phyloP scores from a whole-genome alignment of 2,888 invertebrate species.

The Gymnoscelis rufifasciata region DNA sequence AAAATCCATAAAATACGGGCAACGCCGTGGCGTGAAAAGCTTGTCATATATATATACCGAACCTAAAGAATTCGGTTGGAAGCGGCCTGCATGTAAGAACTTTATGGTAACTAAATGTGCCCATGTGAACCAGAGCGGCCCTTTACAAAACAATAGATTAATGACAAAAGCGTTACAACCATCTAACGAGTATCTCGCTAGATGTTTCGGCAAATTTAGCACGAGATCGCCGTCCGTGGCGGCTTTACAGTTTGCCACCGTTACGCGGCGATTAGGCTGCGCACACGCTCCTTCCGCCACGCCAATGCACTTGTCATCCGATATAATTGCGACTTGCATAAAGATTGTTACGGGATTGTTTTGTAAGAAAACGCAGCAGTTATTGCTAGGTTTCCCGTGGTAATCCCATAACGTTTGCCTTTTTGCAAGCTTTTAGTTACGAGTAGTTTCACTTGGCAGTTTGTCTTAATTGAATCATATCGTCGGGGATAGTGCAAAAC shows the following conservation, averaged over 20 bases:
- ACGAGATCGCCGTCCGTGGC: conserved; percentile 71
- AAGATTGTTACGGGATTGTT: conserved; percentile 27
- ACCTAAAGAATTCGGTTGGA: no score
- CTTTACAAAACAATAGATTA: conserved; percentile 20
- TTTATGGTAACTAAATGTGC: no score
- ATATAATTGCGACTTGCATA: conserved; percentile 31
- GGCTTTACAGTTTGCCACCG: conserved; percentile 77
- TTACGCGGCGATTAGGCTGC: conserved; percentile 72
- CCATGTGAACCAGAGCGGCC: conserved; percentile 5
- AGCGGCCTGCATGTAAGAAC: no score
- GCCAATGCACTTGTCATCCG: conserved; percentile 33
- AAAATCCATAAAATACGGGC: no score
- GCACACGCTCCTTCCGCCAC: conserved; percentile 57
- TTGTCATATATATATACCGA: no score
- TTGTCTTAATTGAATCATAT: no score
- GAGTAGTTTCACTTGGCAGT: no score
- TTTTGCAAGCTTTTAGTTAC: no score
- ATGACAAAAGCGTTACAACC: conserved; percentile 56
- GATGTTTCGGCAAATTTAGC: conserved; percentile 78
- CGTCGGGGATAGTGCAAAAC: no score
- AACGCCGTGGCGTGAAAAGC: no score
- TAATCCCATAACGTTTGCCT: no score
- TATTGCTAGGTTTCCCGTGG: conserved; percentile 11
- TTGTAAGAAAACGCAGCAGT: conserved; percentile 13
- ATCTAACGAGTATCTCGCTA: conserved; percentile 60